Percentiles rank a stretch among this genome's conserved stretches.
Conservation (phyloP, 2,888 invertebrate species). For the Suillia variegata region DNA sequence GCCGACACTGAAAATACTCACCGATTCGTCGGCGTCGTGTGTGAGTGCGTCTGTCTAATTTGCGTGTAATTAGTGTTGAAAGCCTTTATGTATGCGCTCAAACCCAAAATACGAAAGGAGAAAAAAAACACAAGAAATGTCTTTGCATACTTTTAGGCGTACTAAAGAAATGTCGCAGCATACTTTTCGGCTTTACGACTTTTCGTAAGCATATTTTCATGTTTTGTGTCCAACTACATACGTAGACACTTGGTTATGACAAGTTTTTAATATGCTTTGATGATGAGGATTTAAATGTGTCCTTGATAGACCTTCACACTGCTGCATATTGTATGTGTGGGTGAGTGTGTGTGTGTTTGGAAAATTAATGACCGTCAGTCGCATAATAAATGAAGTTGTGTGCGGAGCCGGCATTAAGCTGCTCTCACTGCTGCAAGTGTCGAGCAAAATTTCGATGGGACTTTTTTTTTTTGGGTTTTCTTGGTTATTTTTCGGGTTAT, state of each 20-base stretch:
- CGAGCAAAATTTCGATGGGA: no score
- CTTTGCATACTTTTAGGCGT: slow-evolving; percentile 32
- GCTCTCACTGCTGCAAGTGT: background rate
- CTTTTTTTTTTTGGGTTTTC: slow-evolving; percentile 36
- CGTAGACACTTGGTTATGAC: slow-evolving; percentile 36
- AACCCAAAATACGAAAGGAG: slow-evolving; percentile 18
- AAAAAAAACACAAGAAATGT: no score
- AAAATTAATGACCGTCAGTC: slow-evolving; percentile 49
- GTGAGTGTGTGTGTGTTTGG: no score
- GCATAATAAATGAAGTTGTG: slow-evolving; percentile 52
- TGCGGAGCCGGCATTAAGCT: slow-evolving; percentile 8
- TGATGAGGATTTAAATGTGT: slow-evolving; percentile 25
- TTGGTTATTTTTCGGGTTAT: no score
- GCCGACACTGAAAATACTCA: no score
- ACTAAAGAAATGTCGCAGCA: background rate
- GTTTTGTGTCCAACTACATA: no score
- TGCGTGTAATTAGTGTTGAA: slow-evolving; percentile 38
- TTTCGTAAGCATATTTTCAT: slow-evolving; percentile 31
- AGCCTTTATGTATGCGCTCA: slow-evolving; percentile 28
- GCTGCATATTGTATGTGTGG: no score
- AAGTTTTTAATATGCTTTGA: slow-evolving; percentile 38
- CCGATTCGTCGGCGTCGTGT: no score
- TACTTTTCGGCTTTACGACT: background rate
- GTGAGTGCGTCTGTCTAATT: slow-evolving; percentile 27
- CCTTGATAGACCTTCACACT: slow-evolving; percentile 15